Base-by-base conservation (phyloP, 1,140 invertebrate species). In the Bombus superbus region DNA sequence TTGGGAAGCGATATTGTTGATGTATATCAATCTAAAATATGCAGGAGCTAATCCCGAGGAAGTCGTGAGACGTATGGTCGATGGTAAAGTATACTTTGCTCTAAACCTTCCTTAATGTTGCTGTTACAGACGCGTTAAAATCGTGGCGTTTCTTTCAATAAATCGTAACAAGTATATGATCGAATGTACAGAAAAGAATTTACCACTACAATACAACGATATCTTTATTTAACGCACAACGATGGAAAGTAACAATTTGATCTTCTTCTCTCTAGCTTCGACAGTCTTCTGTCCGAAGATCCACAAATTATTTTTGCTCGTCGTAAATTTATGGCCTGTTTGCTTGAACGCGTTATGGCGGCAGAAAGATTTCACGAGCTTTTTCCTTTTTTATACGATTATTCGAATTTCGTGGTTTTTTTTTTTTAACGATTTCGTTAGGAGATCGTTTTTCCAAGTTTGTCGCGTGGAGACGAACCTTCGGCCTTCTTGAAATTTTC, bases 1-100 rank as follows among this genome's bases (percentile, higher is more conserved):
- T 2, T 97, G 96, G 96, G 97, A 97, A 91, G 96, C 97, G 96
- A 96, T 97, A 95, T 96, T 97, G 15, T 92, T 97, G 40, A 96
- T 97, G 94, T 97, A 97, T 93, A 96, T 96, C 88, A 97, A 97
- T 92, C 95, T 97, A 69, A 97, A 97, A 44, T 96, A 97, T 90
- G 96, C 96, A 40, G 95, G 96, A 75, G 96, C 96, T 59, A 97
- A 97, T 92, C 93, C 97, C 11, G 96, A 97, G 89, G 96, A 97
- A 93, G 97, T 97, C 47, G 96, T 96, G 38, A 94, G 96, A 85
- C 96, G 97, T 88, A 97, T 97, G 90, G 95, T 96, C 82, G 96
- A 97, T 96, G 97, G 97, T 97, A 94, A 95, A 79, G 47, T 32
- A 44, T 38, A 10, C 18, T 22, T 25, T 42, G 35, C 59, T 77